Evolutionary conservation across 2,888 invertebrate genomes (phyloP).

Genomic region (Eupeodes latifasciatus): DNA sequence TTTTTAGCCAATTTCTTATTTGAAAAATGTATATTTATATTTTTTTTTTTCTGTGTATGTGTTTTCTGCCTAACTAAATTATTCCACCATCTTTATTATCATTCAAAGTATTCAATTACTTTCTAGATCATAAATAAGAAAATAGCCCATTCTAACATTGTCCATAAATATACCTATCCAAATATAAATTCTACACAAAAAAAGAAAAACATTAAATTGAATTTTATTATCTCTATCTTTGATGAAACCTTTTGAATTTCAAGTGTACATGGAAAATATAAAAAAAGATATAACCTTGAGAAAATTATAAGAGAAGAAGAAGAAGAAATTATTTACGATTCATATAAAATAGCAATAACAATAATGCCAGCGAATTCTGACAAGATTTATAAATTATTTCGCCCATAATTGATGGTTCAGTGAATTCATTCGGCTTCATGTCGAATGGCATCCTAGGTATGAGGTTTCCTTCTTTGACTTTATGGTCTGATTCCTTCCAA

Average conservation of each 20-base stretch:
- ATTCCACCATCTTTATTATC: conserved; percentile 2
- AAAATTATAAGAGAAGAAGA: neutral
- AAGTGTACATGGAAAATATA: neutral
- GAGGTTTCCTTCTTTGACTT: neutral
- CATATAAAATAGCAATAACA: conserved; percentile 18
- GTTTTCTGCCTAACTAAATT: neutral
- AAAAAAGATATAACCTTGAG: neutral
- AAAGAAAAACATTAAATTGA: conserved; percentile 9
- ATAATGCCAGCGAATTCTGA: conserved; percentile 20
- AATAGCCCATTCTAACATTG: neutral
- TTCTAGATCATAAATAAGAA: conserved; percentile 6
- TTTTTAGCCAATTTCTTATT: neutral
- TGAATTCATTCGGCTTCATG: conserved; percentile 20
- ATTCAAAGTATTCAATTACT: conserved; percentile 15
- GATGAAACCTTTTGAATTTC: conserved; percentile 15
- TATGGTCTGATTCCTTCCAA: neutral
- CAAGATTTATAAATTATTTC: conserved; percentile 46
- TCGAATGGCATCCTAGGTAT: neutral
- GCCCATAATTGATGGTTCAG: conserved; percentile 46
- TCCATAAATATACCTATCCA: neutral
- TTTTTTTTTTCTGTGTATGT: too few relatives aligned
- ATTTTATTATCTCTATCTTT: conserved; percentile 32
- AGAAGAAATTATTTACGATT: conserved; percentile 8
- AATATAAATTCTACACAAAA: neutral
- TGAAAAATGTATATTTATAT: conserved; percentile 7